Base-by-base conservation (phyloP, 2,888 invertebrate genomes). In the Brachyptera putata region DNA sequence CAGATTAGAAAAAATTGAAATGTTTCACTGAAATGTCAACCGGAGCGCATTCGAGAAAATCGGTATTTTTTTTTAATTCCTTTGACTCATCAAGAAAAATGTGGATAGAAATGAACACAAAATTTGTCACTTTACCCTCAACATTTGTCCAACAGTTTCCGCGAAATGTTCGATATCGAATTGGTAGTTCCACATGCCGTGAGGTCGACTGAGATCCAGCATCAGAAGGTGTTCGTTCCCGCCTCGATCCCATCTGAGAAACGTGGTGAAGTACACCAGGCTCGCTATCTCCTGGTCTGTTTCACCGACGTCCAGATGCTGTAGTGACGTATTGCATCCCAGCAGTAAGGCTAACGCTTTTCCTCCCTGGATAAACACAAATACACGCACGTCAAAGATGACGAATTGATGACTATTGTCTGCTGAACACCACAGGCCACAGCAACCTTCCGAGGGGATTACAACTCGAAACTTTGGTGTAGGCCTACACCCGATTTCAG, bases 251-350 rank as follows among this genome's bases (percentile, higher is more conserved):
- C 67, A 67, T 66, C 79, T 74, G 14, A 83, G 68, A 0, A 79
- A 75, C 4, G 79, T 75, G 2, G 79, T 67, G 7, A 83, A 76
- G 3, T 76, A 39, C 66, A 81, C 78, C 0, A 84, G 75, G 63
- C 82, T 81, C 0, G 77, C 73, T 21, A 80, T 68, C 0, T 79
- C 82, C 60, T 82, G 82, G 46, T 80, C 78, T 0, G 80, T 80
- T 66, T 84, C 80, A 0, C 79, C 83, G 1, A 84, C 73, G 68
- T 84, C 84, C 14, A 80, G 70, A 58, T 73, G 76, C 59, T 78
- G 72, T 0, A 85, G 69, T 24, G 70, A 72, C 1, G 67, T 70
- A 65, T 81, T 82, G 13, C 75, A 70, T 1, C 70, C 71, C 1
- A 85, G 67, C 57, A 83, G 74, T 25, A 73, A 65, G 0, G 81